Evolutionary conservation across 2,113 vertebrate genomes (phyloP), one percentile per base, ranked within the genome.

Genomic region (Stigmatopora argus): DNA sequence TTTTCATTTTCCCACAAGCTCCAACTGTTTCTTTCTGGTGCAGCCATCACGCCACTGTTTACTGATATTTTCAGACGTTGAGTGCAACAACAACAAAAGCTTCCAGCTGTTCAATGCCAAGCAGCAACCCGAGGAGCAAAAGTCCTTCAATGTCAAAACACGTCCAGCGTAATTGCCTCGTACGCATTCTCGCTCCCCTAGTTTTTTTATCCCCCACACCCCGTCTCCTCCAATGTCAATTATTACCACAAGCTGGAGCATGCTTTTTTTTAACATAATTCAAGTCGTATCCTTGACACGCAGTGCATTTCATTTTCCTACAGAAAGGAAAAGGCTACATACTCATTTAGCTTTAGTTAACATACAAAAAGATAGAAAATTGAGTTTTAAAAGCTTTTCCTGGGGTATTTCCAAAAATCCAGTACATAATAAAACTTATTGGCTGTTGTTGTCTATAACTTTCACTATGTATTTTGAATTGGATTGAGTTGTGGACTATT

Each of bases 71-170:
- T 59, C 57, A 35, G 57, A 59, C 57, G 34, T 17, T 17, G 18
- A 41, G 17, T 10, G 55, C 26, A 57, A 57, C 55, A 57, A 38
- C 56, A 19, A 38, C 34, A n/a, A 59, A 9, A 34, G n/a, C 57
- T 38, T 59, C 57, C 57, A 59, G 57, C 57, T 59, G 57, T 59
- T 59, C 57, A 15, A 34, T 14, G 31, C 55, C 17, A 38, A 38
- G 34, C 10, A 59, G 34, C 35, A 38, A 59, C 8, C 57, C 10
- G 34, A 59, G 34, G 34, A 41, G 34, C 17, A n/a, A 35, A 38
- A 53, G 51, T 53, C n/a, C 51, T 53, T 38, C 8, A n/a, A 17
- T 59, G 57, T 59, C 57, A 59, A 59, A 59, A 59, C 57, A 59
- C 34, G 6, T 59, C 57, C 57, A 4, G 9, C 4, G 34, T 59